phyloP scores from a whole-genome alignment of 2,888 invertebrate genomes.

The Gastracanthus pulcherrimus region DNA sequence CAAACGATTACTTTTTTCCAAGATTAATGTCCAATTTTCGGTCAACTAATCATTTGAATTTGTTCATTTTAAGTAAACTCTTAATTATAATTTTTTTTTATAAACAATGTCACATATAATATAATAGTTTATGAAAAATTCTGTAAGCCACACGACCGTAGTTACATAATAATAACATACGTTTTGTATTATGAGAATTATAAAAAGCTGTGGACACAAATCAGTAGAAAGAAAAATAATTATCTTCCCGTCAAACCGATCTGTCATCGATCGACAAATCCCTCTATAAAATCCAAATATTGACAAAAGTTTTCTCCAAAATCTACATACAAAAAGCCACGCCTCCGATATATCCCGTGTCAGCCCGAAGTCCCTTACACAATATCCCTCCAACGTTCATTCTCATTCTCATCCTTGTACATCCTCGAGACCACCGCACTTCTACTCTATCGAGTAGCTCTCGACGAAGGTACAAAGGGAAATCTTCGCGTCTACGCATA shows the following conservation, averaged over 20 bases:
- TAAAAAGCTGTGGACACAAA: no score
- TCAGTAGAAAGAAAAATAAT: not conserved
- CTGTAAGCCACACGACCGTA: no score
- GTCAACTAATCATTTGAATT: no score
- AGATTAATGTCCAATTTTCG: no score
- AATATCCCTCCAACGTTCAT: not conserved
- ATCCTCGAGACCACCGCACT: not conserved
- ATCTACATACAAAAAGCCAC: not conserved
- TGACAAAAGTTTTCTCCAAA: not conserved
- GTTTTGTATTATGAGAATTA: no score
- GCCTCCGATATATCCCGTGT: not conserved
- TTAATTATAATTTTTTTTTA: no score
- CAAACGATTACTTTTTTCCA: no score
- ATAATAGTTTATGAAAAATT: no score
- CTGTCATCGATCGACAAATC: not conserved
- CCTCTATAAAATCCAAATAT: not conserved
- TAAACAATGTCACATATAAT: no score
- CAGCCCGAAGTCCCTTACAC: not conserved
- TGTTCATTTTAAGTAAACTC: no score
- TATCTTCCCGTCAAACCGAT: not conserved
- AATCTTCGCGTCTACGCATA: slow-evolving; percentile 5
- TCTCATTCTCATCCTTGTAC: no score
- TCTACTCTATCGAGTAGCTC: not conserved
- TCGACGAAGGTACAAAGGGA: slow-evolving; percentile 4
- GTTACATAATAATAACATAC: no score